phyloP scores from a whole-genome alignment of 2,113 vertebrate species.

The Andinoacara biseriatus region DNA sequence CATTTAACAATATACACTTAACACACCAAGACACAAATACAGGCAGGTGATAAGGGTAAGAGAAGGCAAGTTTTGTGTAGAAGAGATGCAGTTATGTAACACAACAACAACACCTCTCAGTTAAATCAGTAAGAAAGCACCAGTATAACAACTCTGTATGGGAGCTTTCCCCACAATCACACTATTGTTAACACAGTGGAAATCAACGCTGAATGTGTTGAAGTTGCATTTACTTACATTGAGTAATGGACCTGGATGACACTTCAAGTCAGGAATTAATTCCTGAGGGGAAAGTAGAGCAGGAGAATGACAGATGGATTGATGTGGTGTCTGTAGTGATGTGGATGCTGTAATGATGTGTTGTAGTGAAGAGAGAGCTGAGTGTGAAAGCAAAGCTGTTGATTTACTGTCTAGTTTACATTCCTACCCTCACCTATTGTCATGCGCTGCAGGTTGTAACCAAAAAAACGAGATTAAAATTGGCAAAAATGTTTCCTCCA shows the following conservation, averaged over 20 bases:
- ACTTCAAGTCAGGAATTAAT: too few relatives aligned
- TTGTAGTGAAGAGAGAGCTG: too few relatives aligned
- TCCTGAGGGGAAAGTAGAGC: too few relatives aligned
- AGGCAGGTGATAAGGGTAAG: slow-evolving; percentile 22
- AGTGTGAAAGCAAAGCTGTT: too few relatives aligned
- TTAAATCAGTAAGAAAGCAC: slow-evolving; percentile 14
- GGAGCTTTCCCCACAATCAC: not conserved
- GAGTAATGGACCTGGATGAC: not conserved
- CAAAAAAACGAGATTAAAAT: too few relatives aligned
- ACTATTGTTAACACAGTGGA: not conserved
- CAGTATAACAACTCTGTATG: not conserved
- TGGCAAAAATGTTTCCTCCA: too few relatives aligned
- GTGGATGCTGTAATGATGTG: too few relatives aligned
- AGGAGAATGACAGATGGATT: too few relatives aligned
- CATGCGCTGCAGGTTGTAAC: too few relatives aligned
- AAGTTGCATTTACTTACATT: not conserved
- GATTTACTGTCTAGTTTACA: too few relatives aligned
- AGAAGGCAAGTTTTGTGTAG: not conserved
- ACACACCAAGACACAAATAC: not conserved
- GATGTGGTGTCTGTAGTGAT: too few relatives aligned
- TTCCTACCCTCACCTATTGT: too few relatives aligned
- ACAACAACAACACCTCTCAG: slow-evolving; percentile 18
- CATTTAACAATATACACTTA: slow-evolving; percentile 30
- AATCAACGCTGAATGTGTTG: not conserved
- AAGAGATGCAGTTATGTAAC: slow-evolving; percentile 18